These are phyloP conservation scores for Leptodirus hochenwartii DNA, from an alignment of 2,888 invertebrate genomes.

Conservation along the genomic window DNA sequence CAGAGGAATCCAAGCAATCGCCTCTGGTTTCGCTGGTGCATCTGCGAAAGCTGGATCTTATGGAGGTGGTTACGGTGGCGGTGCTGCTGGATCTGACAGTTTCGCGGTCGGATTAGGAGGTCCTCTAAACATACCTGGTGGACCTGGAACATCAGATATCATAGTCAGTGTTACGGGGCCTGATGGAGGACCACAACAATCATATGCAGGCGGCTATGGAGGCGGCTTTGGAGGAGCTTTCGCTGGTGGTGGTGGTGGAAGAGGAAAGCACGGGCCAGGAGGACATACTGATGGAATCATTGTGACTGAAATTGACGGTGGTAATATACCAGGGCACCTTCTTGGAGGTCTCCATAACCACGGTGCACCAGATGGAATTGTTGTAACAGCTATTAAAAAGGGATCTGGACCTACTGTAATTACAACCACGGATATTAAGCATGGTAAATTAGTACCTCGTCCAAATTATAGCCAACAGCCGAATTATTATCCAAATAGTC, in stretches of 20 bases:
- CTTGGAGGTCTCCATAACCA: not conserved
- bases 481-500: too few species aligned
- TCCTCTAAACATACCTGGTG: constrained; percentile 1
- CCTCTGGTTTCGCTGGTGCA: not conserved
- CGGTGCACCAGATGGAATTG: not conserved
- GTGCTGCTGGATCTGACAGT: constrained; percentile 1
- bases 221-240: constrained; percentile 1
- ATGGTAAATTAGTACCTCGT: too few species aligned
- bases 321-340: too few species aligned
- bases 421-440: too few species aligned
- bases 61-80: constrained; percentile 1
- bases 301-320: not conserved
- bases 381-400: not conserved
- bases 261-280: not conserved
- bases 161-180: constrained; percentile 1
- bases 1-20: not conserved
- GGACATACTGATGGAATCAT: not conserved
- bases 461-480: too few species aligned
- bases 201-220: not conserved
- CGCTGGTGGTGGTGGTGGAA: not conserved
- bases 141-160: constrained; percentile 3
- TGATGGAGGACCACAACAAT: constrained; percentile 1
- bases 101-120: constrained; percentile 1
- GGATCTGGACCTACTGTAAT: not conserved
- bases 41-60: constrained; percentile 3